Conservation (phyloP, 2,797 vertebrate genomes). For the Lepilemur ruficaudatus region DNA sequence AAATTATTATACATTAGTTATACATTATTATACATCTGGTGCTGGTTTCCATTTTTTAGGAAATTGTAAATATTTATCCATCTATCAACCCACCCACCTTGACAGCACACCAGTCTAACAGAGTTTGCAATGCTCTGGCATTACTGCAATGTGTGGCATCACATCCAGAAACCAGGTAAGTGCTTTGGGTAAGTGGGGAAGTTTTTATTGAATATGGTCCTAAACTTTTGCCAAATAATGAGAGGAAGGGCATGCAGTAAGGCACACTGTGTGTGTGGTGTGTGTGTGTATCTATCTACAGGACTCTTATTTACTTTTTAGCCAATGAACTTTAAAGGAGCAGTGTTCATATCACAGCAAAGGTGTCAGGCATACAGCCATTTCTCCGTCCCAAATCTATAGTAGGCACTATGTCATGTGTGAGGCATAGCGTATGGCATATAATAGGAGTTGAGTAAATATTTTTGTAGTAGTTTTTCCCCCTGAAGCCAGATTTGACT, state of each 20-base stretch:
- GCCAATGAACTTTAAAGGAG: slow-evolving; percentile 13
- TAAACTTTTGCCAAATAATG: not conserved
- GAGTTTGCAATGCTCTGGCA: slow-evolving; percentile 98
- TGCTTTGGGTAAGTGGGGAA: not conserved
- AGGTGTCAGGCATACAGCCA: not conserved
- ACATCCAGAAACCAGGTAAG: slow-evolving; percentile 96
- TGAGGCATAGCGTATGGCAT: not conserved
- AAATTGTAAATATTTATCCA: slow-evolving; percentile 99
- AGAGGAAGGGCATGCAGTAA: not conserved
- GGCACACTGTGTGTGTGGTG: not conserved
- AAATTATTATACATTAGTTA: not conserved
- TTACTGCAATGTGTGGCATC: slow-evolving; percentile 98
- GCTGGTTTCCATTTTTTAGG: slow-evolving; percentile 83
- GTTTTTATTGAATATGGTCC: not conserved
- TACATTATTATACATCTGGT: not conserved
- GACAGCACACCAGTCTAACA: slow-evolving; percentile 98
- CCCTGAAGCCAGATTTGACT: not conserved
- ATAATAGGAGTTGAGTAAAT: slow-evolving; percentile 21
- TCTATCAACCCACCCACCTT: slow-evolving; percentile 98
- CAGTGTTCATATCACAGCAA: not conserved
- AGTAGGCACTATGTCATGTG: not conserved
- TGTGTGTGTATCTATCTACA: not conserved
- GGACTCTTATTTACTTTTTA: not conserved
- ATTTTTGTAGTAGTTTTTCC: not conserved
- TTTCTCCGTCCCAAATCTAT: not conserved